These are phyloP conservation scores for Pseudorhombus dupliciocellatus DNA, from an alignment of 2,113 vertebrate species.

Conservation along the genomic window DNA sequence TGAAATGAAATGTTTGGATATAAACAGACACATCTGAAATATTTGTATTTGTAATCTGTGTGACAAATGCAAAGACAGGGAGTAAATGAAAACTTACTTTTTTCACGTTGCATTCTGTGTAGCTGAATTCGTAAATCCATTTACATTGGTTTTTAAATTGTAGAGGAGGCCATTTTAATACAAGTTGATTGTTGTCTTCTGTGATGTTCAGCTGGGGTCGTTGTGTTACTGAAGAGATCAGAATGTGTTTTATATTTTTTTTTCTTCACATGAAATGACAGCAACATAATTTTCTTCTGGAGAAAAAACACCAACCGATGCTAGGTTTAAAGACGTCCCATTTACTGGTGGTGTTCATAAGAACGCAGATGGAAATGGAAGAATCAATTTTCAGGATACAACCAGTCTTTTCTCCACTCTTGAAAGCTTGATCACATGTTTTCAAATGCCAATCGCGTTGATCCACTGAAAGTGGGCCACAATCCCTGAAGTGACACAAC, in stretches of 20 bases:
- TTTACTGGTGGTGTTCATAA: not conserved
- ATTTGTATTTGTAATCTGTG: not conserved
- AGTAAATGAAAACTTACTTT: conserved; percentile 14
- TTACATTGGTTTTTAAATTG: accelerated
- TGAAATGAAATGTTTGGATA: no score
- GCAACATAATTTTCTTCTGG: not conserved
- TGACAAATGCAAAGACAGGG: not conserved
- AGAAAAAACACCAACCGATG: conserved; percentile 43
- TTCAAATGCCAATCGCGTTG: accelerated
- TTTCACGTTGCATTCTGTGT: conserved; percentile 26
- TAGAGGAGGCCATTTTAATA: not conserved
- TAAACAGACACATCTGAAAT: no score
- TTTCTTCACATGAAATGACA: not conserved
- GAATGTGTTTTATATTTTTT: not conserved
- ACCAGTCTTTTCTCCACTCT: not conserved
- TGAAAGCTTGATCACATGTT: not conserved
- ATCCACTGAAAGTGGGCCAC: accelerated
- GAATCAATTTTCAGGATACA: conserved; percentile 39
- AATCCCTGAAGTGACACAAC: conserved; percentile 32
- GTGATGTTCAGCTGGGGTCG: conserved; percentile 19
- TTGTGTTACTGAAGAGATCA: conserved; percentile 17
- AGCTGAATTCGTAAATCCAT: conserved; percentile 22
- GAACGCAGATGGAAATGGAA: not conserved
- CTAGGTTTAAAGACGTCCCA: conserved; percentile 26
- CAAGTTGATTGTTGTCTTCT: accelerated